Evolutionary conservation across 2,113 vertebrate species (phyloP).

Genomic region (Tupaia tana): DNA sequence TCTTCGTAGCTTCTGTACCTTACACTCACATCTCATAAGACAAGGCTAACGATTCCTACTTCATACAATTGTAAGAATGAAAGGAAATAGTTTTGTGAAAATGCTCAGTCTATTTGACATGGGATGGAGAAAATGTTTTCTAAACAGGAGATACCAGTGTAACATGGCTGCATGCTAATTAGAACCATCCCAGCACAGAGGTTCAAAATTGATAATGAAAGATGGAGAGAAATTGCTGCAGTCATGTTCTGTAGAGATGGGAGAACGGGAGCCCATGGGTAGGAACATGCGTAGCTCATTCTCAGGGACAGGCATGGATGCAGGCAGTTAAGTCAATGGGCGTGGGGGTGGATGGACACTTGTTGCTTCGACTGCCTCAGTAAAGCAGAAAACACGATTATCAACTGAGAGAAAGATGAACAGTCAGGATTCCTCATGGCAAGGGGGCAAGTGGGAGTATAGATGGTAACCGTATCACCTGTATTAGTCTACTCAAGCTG

Average conservation of each 20-base stretch:
- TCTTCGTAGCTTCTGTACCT: not conserved
- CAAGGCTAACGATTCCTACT: not conserved
- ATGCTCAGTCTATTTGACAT: not conserved
- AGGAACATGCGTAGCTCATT: not conserved
- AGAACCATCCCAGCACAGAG: not conserved
- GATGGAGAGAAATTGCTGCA: not conserved
- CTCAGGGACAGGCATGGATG: not conserved
- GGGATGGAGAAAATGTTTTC: not conserved
- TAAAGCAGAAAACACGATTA: not conserved
- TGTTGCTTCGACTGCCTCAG: not conserved
- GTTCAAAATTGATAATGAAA: not conserved
- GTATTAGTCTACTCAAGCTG: not conserved
- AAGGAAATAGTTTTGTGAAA: constrained; percentile 19
- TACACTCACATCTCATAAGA: not conserved
- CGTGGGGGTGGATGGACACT: accelerated
- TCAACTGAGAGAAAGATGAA: not conserved
- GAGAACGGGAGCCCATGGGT: not conserved
- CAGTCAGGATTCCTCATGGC: not conserved
- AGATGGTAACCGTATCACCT: not conserved
- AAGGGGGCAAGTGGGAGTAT: not conserved
- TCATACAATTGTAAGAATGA: not conserved
- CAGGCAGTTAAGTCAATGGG: not conserved
- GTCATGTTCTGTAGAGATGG: not conserved
- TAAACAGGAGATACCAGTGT: not conserved
- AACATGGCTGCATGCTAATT: not conserved